Evolutionary conservation across 2,888 invertebrate genomes (phyloP).

Genomic region (Pristionchus mayeri): DNA sequence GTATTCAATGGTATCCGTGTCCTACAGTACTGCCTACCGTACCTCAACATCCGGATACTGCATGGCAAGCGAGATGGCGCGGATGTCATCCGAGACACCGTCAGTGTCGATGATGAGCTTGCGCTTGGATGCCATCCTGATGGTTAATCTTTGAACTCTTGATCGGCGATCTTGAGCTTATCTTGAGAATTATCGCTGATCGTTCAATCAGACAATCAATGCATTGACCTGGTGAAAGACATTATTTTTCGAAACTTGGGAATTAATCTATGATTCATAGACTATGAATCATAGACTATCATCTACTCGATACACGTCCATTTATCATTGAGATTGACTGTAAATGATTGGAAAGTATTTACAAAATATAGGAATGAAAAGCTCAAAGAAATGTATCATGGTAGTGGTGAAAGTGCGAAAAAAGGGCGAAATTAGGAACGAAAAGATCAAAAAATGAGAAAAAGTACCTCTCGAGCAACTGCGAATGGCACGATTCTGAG

Average conservation of each 20-base stretch:
- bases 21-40: background rate
- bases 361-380: too few relatives aligned
- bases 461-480: background rate
- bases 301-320: too few relatives aligned
- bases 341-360: too few relatives aligned
- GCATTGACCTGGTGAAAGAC: too few relatives aligned
- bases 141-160: background rate
- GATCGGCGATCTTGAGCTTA: background rate
- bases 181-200: too few relatives aligned
- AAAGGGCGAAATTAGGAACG: background rate
- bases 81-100: constrained; percentile 61
- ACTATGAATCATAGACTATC: too few relatives aligned
- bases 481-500: background rate
- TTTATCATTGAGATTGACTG: too few relatives aligned
- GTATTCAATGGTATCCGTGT: background rate
- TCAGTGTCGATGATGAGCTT: constrained; percentile 59
- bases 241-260: too few relatives aligned
- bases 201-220: too few relatives aligned
- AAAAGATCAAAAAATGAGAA: background rate
- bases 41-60: constrained; percentile 59
- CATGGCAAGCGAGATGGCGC: constrained; percentile 62
- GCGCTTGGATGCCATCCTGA: background rate
- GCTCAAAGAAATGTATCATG: too few relatives aligned
- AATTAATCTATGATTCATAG: too few relatives aligned
- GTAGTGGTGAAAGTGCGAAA: too few relatives aligned